phyloP scores from a whole-genome alignment of 92 coral and sea anemone genomes.

The Virgularia gustaviana region DNA sequence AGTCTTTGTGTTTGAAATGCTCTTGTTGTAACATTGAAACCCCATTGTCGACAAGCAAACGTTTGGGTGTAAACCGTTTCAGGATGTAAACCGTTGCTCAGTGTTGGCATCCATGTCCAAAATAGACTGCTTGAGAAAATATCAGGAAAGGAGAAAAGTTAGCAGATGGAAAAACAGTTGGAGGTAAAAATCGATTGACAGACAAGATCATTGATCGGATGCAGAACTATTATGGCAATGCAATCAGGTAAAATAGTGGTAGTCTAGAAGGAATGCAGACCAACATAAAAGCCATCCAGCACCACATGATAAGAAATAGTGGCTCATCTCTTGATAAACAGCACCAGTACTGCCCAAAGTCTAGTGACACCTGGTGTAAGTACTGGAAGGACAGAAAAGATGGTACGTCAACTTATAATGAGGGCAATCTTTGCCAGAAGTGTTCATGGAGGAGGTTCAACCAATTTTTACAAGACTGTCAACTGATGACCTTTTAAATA shows the following conservation, averaged over 20 bases:
- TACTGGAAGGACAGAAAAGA: conserved; percentile 55
- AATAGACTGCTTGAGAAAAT: conserved; percentile 48
- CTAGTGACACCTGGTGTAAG: conserved; percentile 52
- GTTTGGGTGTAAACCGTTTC: conserved; percentile 46
- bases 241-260: conserved; percentile 43
- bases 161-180: conserved; percentile 53
- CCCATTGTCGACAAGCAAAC: conserved; percentile 47
- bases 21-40: conserved; percentile 36
- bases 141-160: conserved; percentile 46
- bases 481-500: conserved; percentile 23
- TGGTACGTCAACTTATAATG: conserved; percentile 19
- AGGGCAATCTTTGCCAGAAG: conserved; percentile 27
- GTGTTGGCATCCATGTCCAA: conserved; percentile 63
- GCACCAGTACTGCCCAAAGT: conserved; percentile 49
- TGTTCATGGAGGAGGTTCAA: conserved; percentile 20
- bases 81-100: background rate
- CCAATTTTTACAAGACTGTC: conserved; percentile 27
- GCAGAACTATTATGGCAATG: conserved; percentile 53
- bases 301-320: conserved; percentile 18
- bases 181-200: conserved; percentile 56
- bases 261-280: conserved; percentile 44
- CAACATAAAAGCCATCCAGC: conserved; percentile 37
- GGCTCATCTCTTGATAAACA: conserved; percentile 48
- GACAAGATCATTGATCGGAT: conserved; percentile 55
- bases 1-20: conserved; percentile 46